Percentiles rank a stretch among this genome's conserved stretches.
phyloP scores from a whole-genome alignment of 2,888 invertebrate genomes.

The Andrena haemorrhoa region DNA sequence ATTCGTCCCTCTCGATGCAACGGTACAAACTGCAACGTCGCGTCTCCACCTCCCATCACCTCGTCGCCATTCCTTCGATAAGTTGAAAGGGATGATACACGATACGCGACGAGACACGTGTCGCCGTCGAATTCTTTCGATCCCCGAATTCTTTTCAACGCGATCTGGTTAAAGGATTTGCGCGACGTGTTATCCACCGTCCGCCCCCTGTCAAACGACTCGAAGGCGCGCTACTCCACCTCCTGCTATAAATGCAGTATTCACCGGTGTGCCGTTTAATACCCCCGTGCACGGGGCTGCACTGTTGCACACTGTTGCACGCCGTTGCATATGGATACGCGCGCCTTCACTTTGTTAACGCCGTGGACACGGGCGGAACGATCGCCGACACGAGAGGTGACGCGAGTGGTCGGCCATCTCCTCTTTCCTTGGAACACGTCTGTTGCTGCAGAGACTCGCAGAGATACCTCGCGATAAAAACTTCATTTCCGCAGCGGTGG shows the following conservation, averaged over 20 bases:
- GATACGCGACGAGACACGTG: conserved; percentile 7
- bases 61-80: not conserved
- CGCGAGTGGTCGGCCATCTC: conserved; percentile 34
- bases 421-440: conserved; percentile 27
- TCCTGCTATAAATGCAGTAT: conserved; percentile 58
- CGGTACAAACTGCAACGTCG: not conserved
- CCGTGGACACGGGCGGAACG: conserved; percentile 50
- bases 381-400: conserved; percentile 46
- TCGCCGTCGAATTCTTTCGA: conserved; percentile 12
- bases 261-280: conserved; percentile 56
- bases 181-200: conserved; percentile 40
- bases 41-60: not conserved
- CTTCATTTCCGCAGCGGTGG: conserved; percentile 60
- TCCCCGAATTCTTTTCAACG: conserved; percentile 9
- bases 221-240: conserved; percentile 30
- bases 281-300: conserved; percentile 46
- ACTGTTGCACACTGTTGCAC: conserved; percentile 42
- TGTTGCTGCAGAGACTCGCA: conserved; percentile 26
- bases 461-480: conserved; percentile 67
- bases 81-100: not conserved
- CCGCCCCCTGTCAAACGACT: conserved; percentile 47
- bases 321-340: conserved; percentile 61
- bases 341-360: conserved; percentile 51
- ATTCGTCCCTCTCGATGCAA: not conserved
- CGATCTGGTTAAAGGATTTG: conserved; percentile 15